Base-by-base conservation (phyloP, 2,113 vertebrate genomes). In the Boulengeromyrus knoepffleri region DNA sequence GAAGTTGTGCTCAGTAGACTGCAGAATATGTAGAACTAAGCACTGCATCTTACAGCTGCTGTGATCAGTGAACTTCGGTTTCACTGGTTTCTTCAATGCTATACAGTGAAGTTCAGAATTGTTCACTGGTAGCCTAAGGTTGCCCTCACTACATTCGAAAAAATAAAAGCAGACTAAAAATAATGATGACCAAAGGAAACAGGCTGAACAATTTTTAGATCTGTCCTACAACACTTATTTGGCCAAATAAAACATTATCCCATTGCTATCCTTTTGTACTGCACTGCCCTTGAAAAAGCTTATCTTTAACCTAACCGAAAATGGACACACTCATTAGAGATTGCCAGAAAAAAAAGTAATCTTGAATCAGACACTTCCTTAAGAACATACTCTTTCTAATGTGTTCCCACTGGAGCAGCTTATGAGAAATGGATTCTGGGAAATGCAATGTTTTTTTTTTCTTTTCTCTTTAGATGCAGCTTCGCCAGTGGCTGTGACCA, bases 131-230 rank as follows among this genome's bases (percentile, higher is more conserved):
- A 86, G 9, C 3, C 24, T 50, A 49, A 50, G 45, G 45, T 24
- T 31, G n/a, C 24, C 84, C 13, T 49, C 24, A 13, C 47, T 86
- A 49, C n/a, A 13, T 50, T 5, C 12, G 12, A 47, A 86, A 80
- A 85, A 50, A 86, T 49, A 15, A 86, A 27, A 86, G n/a, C n/a
- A 39, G 36, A 80, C 31, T 42, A 86, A 86, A 86, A 86, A 86
- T 47, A 86, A 50, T 49, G n/a, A 47, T 31, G 21, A 86, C 6
- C 21, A 27, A 86, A 47, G 47, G 45, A 86, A 86, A 5, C n/a
- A 13, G 84, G 24, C 47, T 47, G 47, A 50, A 86, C 84, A 86
- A 86, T 86, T 86, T 49, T 86, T 50, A 47, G 19, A 27, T 49
- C 45, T 86, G 84, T 86, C 84, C 46, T 86, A 50, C 10, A 49